Base-by-base conservation (phyloP, 2,888 invertebrate genomes). In the Taphrorychus bicolor region DNA sequence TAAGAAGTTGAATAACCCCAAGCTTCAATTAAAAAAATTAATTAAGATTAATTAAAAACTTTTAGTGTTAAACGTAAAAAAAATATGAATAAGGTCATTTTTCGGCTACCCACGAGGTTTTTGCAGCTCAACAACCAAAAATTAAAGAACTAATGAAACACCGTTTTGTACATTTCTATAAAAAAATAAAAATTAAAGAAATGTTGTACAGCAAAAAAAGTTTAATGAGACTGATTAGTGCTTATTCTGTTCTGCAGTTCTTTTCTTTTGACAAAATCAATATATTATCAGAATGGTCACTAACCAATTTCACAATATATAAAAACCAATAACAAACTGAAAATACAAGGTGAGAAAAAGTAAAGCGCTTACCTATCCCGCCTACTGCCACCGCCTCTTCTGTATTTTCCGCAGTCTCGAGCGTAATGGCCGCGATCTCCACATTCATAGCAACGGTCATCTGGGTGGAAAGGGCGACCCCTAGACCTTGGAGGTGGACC, bases 371-470 rank as follows among this genome's bases (percentile, higher is more conserved):
- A 45, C 45, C 45, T 45, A 45, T 45, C 45, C 7, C 45, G 7
- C 21, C 51, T 51, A 21, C 65, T 58, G 73, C 89, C 85, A 65
- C 85, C 82, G 67, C 85, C 82, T 71, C 84, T 81, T 72, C 86
- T 84, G 76, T 91, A 89, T 71, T 91, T 86, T 65, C 90, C 88
- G 82, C 97, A 96, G 81, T 97, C 95, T 73, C 96, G 87, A 58
- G 96, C 96, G 82, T 95, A 96, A 81, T 97, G 96, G 5, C 97
- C 97, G 71, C 94, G 87, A 77, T 94, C 95, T 40, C 96, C 96
- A 83, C 97, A 97, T 79, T 96, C 95, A 80, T 96, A 97, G 82
- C 97, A 97, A 70, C 94, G 90, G 83, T 96, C 96, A 77, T 95
- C 94, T 7, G 94, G 93, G 74, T 95, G 91, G 77, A 94, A 92